Conservation (phyloP, 2,113 vertebrate species). For the Pygoscelis antarcticus region DNA sequence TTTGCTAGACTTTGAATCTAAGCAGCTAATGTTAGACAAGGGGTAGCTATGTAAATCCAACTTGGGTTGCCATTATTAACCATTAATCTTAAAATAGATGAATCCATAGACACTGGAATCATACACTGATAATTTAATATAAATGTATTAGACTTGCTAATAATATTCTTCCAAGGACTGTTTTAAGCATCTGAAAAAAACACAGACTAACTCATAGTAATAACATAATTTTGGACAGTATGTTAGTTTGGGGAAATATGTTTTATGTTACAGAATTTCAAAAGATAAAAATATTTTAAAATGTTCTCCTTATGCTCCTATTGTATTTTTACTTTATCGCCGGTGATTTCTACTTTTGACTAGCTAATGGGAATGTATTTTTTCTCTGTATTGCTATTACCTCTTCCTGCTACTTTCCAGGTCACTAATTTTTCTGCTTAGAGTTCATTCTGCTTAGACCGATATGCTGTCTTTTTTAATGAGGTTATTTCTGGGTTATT, state of each 20-base stretch:
- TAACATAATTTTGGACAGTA: background rate
- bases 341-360: constrained; percentile 77
- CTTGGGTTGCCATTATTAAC: constrained; percentile 11
- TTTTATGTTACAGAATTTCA: constrained; percentile 34
- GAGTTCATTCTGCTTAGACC: constrained; percentile 98
- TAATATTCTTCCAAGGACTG: background rate
- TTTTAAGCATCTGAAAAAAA: background rate
- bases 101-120: constrained; percentile 19
- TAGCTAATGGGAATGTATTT: constrained; percentile 81
- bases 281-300: constrained; percentile 65
- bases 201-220: background rate
- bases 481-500: constrained; percentile 99
- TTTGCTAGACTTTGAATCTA: background rate
- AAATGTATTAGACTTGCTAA: background rate
- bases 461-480: constrained; percentile 97
- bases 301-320: constrained; percentile 27
- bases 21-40: background rate
- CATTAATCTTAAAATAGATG: constrained; percentile 15
- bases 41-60: constrained; percentile 2
- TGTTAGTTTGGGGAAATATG: constrained; percentile 22
- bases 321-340: constrained; percentile 69
- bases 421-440: constrained; percentile 99
- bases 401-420: constrained; percentile 95
- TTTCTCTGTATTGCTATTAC: constrained; percentile 86
- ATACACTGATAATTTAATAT: constrained; percentile 10